phyloP scores from a whole-genome alignment of 1,140 invertebrate genomes.

The Triops longicaudatus region DNA sequence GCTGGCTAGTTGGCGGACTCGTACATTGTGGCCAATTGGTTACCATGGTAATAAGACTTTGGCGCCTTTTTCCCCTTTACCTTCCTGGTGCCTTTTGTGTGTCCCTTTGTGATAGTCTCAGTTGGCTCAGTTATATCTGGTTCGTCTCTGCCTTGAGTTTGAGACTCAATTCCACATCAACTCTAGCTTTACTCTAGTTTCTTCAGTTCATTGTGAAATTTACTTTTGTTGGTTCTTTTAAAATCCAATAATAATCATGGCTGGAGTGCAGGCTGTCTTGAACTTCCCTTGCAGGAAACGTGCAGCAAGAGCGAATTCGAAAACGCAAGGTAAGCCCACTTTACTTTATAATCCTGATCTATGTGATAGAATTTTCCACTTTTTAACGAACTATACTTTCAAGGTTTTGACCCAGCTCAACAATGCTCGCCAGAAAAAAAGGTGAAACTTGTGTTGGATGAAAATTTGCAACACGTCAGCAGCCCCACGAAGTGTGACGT shows the following conservation, averaged over 20 bases:
- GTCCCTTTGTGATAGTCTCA: neutral
- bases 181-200: neutral
- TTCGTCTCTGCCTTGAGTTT: neutral
- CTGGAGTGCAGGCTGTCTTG: neutral
- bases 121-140: neutral
- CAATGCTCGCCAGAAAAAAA: neutral
- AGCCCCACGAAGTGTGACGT: neutral
- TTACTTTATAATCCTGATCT: neutral
- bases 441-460: neutral
- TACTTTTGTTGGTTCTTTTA: neutral
- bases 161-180: neutral
- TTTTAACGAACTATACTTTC: neutral
- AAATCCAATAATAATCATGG: neutral
- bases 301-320: slow-evolving; percentile 14
- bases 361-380: neutral
- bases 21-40: neutral
- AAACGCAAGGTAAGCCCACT: neutral
- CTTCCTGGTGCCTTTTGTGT: neutral
- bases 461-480: neutral
- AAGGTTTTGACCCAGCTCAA: neutral
- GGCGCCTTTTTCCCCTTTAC: neutral
- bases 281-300: neutral
- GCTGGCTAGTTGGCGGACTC: neutral
- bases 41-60: neutral
- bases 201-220: neutral